phyloP scores from a whole-genome alignment of 2,113 vertebrate genomes.

The Hydrolagus affinis region DNA sequence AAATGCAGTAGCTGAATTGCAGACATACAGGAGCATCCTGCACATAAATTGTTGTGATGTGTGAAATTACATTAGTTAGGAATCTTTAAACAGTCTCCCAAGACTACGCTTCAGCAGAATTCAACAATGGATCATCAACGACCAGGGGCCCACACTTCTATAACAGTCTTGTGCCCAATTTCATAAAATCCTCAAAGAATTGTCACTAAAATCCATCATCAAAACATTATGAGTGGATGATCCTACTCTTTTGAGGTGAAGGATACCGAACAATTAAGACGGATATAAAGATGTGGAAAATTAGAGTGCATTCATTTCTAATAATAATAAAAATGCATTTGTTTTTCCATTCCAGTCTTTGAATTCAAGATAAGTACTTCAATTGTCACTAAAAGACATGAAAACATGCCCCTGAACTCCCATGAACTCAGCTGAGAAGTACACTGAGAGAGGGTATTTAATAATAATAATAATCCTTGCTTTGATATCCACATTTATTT shows the following conservation, averaged over 20 bases:
- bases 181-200: constrained; percentile 3
- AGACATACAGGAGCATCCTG: background rate
- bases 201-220: background rate
- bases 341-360: background rate
- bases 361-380: background rate
- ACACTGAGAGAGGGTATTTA: no score
- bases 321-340: no score
- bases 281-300: constrained; percentile 3
- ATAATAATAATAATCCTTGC: no score
- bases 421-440: no score
- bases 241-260: background rate
- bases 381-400: background rate
- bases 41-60: constrained; percentile 15
- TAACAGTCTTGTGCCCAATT: background rate
- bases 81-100: background rate
- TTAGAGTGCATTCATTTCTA: background rate
- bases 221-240: background rate
- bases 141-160: background rate
- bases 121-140: background rate
- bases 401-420: background rate
- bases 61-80: background rate
- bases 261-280: background rate
- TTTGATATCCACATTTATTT: no score
- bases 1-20: background rate
- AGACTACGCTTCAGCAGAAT: background rate